A percentile compares a stretch with the other conserved stretches of the same genome.
phyloP scores from a whole-genome alignment of 2,113 vertebrate species.

The Carlito syrichta region DNA sequence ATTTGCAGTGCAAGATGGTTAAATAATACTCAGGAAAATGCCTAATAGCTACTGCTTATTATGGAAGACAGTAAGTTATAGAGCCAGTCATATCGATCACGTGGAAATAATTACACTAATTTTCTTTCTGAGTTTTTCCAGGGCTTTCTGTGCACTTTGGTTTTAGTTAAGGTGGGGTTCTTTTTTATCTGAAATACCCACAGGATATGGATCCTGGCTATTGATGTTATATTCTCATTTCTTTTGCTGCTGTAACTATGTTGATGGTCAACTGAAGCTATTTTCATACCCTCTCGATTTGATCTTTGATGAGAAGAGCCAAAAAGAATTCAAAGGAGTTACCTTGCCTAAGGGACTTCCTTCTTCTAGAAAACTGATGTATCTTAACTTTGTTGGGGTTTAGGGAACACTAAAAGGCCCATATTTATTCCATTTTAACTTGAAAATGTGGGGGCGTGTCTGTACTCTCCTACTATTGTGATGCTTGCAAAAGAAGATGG shows the following conservation, averaged over 20 bases:
- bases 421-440: conserved; percentile 60
- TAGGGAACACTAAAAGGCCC: conserved; percentile 52
- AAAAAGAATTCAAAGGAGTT: conserved; percentile 67
- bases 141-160: conserved; percentile 41
- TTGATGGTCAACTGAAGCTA: conserved; percentile 69
- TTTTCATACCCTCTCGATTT: conserved; percentile 63
- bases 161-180: conserved; percentile 52
- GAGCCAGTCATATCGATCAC: conserved; percentile 43
- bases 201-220: conserved; percentile 40
- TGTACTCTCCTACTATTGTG: neutral
- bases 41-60: neutral
- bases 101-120: conserved; percentile 65
- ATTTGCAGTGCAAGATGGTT: neutral
- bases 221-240: conserved; percentile 63
- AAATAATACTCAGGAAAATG: neutral
- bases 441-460: neutral
- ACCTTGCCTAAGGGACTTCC: conserved; percentile 73
- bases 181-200: conserved; percentile 68
- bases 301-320: conserved; percentile 70
- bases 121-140: conserved; percentile 46
- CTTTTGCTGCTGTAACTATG: conserved; percentile 53
- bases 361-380: conserved; percentile 59
- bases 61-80: neutral
- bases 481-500: conserved; percentile 24
- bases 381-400: conserved; percentile 57